Conservation (phyloP, 1,140 invertebrate genomes). For the Melanaphis sacchari region DNA sequence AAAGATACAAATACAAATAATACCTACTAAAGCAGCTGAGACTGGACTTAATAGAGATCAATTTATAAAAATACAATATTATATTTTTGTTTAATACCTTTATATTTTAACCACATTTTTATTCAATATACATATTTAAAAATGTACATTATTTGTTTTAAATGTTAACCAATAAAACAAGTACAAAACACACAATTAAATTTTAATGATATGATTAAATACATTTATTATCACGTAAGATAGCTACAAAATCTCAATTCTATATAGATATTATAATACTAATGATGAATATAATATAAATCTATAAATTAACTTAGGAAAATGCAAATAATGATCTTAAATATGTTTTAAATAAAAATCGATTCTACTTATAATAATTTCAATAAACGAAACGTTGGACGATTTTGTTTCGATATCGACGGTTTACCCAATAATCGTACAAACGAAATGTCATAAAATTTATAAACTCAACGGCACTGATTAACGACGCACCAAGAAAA, state of each 20-base stretch:
- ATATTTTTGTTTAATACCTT: background rate
- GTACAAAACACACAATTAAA: background rate
- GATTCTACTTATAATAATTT: background rate
- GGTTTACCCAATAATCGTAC: constrained; percentile 26
- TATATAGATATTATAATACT: background rate
- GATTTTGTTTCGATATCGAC: constrained; percentile 23
- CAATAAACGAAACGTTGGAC: constrained; percentile 19
- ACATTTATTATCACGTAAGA: background rate
- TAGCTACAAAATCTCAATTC: background rate
- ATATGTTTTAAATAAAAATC: background rate
- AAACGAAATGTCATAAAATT: constrained; percentile 48
- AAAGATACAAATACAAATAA: background rate
- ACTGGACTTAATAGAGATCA: background rate
- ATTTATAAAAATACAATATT: too few relatives aligned
- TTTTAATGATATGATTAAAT: background rate
- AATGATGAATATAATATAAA: background rate
- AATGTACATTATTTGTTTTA: background rate
- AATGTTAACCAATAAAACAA: background rate
- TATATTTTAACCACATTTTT: background rate
- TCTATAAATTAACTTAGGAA: background rate
- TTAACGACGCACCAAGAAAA: constrained; percentile 61
- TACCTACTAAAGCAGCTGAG: background rate
- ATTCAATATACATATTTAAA: background rate
- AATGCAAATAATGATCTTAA: background rate
- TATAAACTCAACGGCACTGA: constrained; percentile 61